These are phyloP conservation scores for Calcarius lapponicus DNA, from an alignment of 2,797 vertebrate species.

Conservation along the genomic window DNA sequence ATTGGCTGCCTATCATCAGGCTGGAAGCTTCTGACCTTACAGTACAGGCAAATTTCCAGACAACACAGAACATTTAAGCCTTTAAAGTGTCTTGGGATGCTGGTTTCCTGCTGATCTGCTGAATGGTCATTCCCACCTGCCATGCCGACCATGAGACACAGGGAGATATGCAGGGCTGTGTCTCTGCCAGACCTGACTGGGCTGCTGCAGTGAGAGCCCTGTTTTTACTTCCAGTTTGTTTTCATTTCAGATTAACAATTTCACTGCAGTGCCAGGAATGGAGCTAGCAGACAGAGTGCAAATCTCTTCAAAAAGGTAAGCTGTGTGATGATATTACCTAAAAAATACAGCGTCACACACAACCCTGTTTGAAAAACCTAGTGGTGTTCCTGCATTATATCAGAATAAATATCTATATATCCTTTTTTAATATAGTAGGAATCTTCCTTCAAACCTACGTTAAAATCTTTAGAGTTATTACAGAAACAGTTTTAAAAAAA, in stretches of 20 bases:
- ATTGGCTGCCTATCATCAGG: background rate
- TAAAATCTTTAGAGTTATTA: background rate
- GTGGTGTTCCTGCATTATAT: background rate
- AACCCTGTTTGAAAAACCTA: background rate
- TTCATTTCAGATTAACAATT: background rate
- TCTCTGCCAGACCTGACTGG: background rate
- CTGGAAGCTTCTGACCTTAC: background rate
- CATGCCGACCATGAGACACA: fast-evolving
- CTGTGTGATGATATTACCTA: background rate
- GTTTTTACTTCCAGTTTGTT: background rate
- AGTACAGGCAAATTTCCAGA: background rate
- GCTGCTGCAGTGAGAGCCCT: background rate
- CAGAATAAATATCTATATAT: background rate
- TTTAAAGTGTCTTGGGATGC: background rate
- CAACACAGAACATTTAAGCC: background rate
- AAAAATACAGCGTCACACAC: background rate
- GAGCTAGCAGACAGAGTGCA: background rate
- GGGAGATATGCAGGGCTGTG: background rate
- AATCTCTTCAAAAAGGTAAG: background rate
- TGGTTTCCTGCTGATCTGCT: background rate
- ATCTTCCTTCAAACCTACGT: background rate
- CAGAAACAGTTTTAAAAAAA: background rate
- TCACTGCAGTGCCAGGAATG: background rate
- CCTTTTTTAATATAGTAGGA: background rate
- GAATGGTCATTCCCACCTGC: background rate